Conservation (phyloP, 2,888 invertebrate species). For the Mimumesa dahlbomi region DNA sequence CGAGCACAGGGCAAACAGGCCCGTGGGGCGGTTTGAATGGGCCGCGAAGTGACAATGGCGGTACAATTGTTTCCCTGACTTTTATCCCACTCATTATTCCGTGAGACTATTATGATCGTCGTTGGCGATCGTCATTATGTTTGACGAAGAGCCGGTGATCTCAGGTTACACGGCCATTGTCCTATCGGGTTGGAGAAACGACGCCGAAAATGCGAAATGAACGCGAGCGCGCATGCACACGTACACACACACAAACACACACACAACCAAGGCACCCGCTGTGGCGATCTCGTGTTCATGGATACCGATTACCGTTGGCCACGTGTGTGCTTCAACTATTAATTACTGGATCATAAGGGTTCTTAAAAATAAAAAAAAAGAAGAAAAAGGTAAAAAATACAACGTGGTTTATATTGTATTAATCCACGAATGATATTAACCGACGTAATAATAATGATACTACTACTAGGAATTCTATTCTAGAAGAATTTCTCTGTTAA, state of each 20-base stretch:
- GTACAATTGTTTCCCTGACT: conserved; percentile 74
- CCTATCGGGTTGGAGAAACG: conserved; percentile 45
- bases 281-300: conserved; percentile 37
- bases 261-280: conserved; percentile 53
- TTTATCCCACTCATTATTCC: conserved; percentile 68
- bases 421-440: too few species aligned
- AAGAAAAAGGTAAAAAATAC: too few species aligned
- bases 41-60: conserved; percentile 61
- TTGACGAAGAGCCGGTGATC: conserved; percentile 50
- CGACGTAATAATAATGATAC: too few species aligned
- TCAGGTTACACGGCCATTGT: conserved; percentile 63
- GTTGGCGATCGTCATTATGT: conserved; percentile 60
- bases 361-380: too few species aligned
- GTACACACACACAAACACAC: too few species aligned
- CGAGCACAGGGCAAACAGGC: conserved; percentile 42
- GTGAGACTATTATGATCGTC: conserved; percentile 53
- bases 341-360: too few species aligned
- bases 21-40: conserved; percentile 56
- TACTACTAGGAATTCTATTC: too few species aligned
- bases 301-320: conserved; percentile 34
- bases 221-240: too few species aligned
- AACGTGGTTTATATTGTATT: too few species aligned
- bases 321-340: conserved; percentile 49
- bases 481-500: too few species aligned
- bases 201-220: conserved; percentile 70